Conservation (phyloP, 1,140 invertebrate genomes). For the Venturia canescens region DNA sequence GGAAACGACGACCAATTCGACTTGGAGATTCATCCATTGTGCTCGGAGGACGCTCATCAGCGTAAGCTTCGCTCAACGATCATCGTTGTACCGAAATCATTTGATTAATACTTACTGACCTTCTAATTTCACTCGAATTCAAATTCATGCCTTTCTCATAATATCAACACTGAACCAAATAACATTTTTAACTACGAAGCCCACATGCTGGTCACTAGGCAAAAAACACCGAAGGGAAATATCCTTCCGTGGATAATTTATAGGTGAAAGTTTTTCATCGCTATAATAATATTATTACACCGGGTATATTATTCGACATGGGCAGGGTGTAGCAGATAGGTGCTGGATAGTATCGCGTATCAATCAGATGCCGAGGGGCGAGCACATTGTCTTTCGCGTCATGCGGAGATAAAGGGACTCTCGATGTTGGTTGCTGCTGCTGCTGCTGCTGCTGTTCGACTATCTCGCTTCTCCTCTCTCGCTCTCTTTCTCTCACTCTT, state of each 20-base stretch:
- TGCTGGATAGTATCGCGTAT: conserved; percentile 70
- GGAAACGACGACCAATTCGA: too few species aligned
- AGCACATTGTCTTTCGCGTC: conserved; percentile 69
- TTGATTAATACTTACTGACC: too few species aligned
- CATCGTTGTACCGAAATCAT: too few species aligned
- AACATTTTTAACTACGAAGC: too few species aligned
- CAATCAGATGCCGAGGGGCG: conserved; percentile 67
- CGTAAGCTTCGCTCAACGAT: too few species aligned
- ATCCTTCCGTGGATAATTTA: background rate
- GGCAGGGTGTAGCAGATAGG: conserved; percentile 61
- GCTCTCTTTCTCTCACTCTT: background rate
- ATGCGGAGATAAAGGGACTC: conserved; percentile 65
- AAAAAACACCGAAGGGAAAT: too few species aligned
- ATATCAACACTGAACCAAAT: too few species aligned
- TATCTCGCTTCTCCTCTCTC: background rate
- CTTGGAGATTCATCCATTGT: too few species aligned
- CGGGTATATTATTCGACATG: conserved; percentile 56
- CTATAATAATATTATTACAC: conserved; percentile 48
- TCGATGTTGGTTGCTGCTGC: conserved; percentile 42
- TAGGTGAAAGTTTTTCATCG: background rate
- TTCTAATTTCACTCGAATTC: too few species aligned
- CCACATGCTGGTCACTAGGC: too few species aligned
- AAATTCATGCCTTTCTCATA: too few species aligned
- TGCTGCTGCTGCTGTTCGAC: conserved; percentile 29
- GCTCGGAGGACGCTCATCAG: too few species aligned